phyloP scores from a whole-genome alignment of 2,797 vertebrate species.

The Enteromius mattozi region DNA sequence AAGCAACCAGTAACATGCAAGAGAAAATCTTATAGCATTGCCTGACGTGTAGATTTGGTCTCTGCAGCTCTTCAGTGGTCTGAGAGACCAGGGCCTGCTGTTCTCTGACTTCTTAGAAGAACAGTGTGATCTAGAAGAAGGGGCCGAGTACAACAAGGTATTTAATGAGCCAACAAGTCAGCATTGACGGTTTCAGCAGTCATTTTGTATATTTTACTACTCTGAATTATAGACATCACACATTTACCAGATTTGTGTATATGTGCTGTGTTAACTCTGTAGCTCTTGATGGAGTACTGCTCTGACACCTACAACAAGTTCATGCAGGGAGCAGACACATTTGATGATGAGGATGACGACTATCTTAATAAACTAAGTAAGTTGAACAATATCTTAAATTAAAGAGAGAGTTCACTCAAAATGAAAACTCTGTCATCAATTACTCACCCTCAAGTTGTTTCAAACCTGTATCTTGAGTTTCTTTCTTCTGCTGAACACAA shows the following conservation, averaged over 20 bases:
- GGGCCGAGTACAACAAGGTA: constrained; percentile 89
- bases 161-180: neutral
- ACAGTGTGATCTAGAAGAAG: constrained; percentile 82
- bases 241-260: neutral
- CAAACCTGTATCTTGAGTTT: neutral
- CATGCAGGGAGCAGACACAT: constrained; percentile 89
- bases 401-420: neutral
- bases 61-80: constrained; percentile 67
- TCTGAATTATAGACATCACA: neutral
- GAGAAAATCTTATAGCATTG: neutral
- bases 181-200: neutral
- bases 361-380: constrained; percentile 87
- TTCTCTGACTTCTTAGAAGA: constrained; percentile 85
- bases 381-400: constrained; percentile 52
- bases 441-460: neutral
- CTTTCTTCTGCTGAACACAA: neutral
- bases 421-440: neutral
- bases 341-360: constrained; percentile 84
- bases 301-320: constrained; percentile 89
- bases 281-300: constrained; percentile 89
- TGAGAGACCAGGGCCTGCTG: constrained; percentile 80
- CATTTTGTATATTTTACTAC: neutral
- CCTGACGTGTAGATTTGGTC: neutral
- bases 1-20: neutral
- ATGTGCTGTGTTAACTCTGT: constrained; percentile 42